Base-by-base conservation (phyloP, 2,888 invertebrate species). In the Trissoscelio sp. region DNA sequence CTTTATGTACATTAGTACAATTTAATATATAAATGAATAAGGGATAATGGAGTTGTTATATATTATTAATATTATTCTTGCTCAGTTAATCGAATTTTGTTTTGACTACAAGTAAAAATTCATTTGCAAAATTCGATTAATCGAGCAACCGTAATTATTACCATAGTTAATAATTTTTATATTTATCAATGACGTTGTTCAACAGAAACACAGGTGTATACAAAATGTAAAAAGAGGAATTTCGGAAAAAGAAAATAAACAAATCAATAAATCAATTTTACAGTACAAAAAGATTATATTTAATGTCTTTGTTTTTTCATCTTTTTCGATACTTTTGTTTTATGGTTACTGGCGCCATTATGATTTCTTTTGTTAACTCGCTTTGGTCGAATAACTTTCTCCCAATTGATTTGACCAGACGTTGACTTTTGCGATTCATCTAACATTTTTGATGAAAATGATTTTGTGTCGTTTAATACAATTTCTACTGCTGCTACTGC, bases 401-500 rank as follows among this genome's bases (percentile, higher is more conserved):
- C 83, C 91, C 91, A 91, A 44, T 90, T 87, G 6, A 91, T 87
- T 69, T 86, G 85, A 75, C 88, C 88, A 57, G 86, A 70, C 66
- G 83, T 85, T 48, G 79, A 85, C 1, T 89, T 75, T 34, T 85
- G 83, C 7, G 83, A 84, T 0, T 39, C 83, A 42, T 88, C 83
- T 20, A 91, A 37, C 34, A 89, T 81, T n/a, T 88, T 89, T 3
- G 90, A 88, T 7, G 86, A 44, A 69, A 88, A 86, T 14, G 84
- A n/a, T n/a, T n/a, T n/a, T n/a, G n/a, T n/a, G n/a, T n/a, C n/a
- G n/a, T n/a, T n/a, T n/a, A 24, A 24, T 24, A 24, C 24, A 24
- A 24, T 24, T n/a, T n/a, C n/a, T n/a, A n/a, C n/a, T n/a, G n/a
- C n/a, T n/a, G 82, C 20, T 2, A 64, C 57, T 4, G 72, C 44